Evolutionary conservation across 1,140 invertebrate species (phyloP).

Genomic region (Drosophila rufa): DNA sequence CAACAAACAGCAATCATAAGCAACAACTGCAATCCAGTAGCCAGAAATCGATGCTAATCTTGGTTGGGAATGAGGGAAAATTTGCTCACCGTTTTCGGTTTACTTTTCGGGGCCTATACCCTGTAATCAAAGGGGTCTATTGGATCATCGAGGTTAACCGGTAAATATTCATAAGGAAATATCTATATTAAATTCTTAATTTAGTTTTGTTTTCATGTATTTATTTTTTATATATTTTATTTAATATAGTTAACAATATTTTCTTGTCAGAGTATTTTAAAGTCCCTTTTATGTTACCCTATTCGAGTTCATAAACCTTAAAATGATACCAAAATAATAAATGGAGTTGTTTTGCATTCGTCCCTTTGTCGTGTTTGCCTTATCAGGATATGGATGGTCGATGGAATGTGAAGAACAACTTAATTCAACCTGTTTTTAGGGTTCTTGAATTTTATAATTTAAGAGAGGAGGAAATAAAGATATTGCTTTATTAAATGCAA

Average conservation of each 20-base stretch:
- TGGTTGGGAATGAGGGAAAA: slow-evolving; percentile 54
- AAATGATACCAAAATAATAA: slow-evolving; percentile 50
- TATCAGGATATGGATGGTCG: slow-evolving; percentile 37
- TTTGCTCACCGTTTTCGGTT: slow-evolving; percentile 53
- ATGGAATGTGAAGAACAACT: slow-evolving; percentile 28
- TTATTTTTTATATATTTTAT: not conserved
- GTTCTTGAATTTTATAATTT: not conserved
- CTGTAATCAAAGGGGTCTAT: slow-evolving; percentile 21
- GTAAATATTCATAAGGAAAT: not conserved
- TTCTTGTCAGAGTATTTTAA: not conserved
- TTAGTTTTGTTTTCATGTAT: not conserved
- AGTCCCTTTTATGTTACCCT: not conserved
- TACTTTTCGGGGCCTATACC: slow-evolving; percentile 33
- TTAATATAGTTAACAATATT: no score
- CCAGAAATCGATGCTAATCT: slow-evolving; percentile 82
- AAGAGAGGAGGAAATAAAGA: not conserved
- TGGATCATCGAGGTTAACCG: fast-evolving
- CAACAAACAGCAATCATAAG: slow-evolving; percentile 58
- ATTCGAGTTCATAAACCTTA: slow-evolving; percentile 59
- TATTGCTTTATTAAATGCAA: not conserved
- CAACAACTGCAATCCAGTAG: slow-evolving; percentile 61
- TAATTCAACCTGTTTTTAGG: slow-evolving; percentile 13
- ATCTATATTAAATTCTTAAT: not conserved
- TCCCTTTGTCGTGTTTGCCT: slow-evolving; percentile 50
- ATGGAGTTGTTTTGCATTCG: slow-evolving; percentile 74